Conservation (phyloP, 2,888 invertebrate species). For the Cotesia congregata region DNA sequence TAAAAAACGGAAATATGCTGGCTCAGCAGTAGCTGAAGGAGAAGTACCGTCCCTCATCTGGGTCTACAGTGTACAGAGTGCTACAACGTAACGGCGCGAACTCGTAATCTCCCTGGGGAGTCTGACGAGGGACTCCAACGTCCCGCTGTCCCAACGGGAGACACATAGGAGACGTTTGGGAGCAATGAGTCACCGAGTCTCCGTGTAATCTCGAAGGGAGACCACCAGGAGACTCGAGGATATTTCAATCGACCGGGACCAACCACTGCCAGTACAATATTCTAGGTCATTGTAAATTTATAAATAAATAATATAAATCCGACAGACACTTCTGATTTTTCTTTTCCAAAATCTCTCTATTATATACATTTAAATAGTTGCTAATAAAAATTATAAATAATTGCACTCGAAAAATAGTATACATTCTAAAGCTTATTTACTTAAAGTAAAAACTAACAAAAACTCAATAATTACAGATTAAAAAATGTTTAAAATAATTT, state of each 20-base stretch:
- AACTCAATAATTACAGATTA: too few relatives aligned
- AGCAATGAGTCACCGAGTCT: conserved; percentile 45
- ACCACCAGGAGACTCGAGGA: conserved; percentile 34
- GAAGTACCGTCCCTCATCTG: conserved; percentile 37
- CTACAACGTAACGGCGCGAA: conserved; percentile 41
- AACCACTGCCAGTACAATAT: conserved; percentile 6
- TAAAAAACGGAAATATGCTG: conserved; percentile 34
- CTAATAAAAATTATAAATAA: background rate
- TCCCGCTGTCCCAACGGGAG: conserved; percentile 42
- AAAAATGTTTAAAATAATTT: too few relatives aligned
- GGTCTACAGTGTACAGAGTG: background rate
- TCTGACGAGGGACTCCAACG: conserved; percentile 42
- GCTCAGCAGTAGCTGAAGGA: conserved; percentile 27
- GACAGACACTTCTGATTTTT: background rate
- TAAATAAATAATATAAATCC: conserved; percentile 2
- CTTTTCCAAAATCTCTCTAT: background rate
- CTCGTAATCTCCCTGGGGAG: conserved; percentile 43
- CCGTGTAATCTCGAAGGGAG: conserved; percentile 44
- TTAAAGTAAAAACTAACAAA: too few relatives aligned
- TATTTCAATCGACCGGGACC: conserved; percentile 34
- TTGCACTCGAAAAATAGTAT: too few relatives aligned
- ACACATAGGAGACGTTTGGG: conserved; percentile 45
- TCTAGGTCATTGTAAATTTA: conserved; percentile 15
- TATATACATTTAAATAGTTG: background rate
- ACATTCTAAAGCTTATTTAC: too few relatives aligned